Evolutionary conservation across 2,113 vertebrate species (phyloP).

Genomic region (Loxodonta africana): DNA sequence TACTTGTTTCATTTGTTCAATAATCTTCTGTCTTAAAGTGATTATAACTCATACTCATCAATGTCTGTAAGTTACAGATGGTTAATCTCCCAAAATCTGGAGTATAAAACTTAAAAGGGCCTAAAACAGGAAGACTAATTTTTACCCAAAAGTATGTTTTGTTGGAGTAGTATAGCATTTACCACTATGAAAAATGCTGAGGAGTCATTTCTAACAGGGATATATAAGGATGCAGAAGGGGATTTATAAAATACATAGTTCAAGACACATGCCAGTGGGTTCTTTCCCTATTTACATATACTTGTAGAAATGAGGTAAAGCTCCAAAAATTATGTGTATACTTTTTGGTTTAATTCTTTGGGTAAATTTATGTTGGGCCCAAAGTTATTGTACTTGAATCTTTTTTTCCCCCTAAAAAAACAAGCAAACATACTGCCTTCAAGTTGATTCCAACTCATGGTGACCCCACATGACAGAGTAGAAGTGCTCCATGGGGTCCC

Average conservation of each 20-base stretch:
- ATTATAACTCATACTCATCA: slow-evolving; percentile 76
- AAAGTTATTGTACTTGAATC: slow-evolving; percentile 44
- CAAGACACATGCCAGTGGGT: neutral
- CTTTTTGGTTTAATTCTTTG: slow-evolving; percentile 38
- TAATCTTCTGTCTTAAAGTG: slow-evolving; percentile 89
- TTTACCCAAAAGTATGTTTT: slow-evolving; percentile 12
- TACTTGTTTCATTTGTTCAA: slow-evolving; percentile 90
- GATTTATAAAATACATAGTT: slow-evolving; percentile 38
- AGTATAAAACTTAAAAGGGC: slow-evolving; percentile 45
- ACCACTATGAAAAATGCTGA: slow-evolving; percentile 10
- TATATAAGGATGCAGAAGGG: neutral
- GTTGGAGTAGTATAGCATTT: slow-evolving; percentile 26
- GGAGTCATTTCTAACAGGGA: neutral
- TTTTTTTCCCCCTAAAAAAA: neutral
- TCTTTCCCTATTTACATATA: slow-evolving; percentile 12
- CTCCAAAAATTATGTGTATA: neutral
- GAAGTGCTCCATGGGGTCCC: too few species aligned
- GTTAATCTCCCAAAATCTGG: slow-evolving; percentile 35
- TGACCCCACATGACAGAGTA: too few species aligned
- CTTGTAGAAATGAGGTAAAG: neutral
- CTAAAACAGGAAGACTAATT: slow-evolving; percentile 52
- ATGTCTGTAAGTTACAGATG: slow-evolving; percentile 52
- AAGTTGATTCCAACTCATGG: too few species aligned
- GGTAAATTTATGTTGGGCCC: slow-evolving; percentile 41
- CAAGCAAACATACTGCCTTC: slow-evolving; percentile 22